Conservation (phyloP, 2,797 vertebrate species). For the Anabas testudineus region DNA sequence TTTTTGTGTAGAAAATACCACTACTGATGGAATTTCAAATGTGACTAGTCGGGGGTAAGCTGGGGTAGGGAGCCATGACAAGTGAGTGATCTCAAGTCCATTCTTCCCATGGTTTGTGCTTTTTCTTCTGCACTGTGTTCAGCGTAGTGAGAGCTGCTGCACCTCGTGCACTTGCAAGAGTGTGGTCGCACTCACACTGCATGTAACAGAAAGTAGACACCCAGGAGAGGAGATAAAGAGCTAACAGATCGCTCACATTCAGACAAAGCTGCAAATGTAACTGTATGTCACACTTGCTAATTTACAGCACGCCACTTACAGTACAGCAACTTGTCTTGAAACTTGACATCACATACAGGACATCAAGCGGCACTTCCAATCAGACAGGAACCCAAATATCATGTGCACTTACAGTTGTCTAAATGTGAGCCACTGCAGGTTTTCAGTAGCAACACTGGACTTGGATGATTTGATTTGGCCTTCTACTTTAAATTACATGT, state of each 20-base stretch:
- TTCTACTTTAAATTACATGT: no score
- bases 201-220: not conserved
- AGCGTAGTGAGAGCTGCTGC: not conserved
- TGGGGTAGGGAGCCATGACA: conserved; percentile 32
- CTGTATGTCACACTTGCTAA: not conserved
- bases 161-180: not conserved
- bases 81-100: conserved; percentile 11
- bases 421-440: no score
- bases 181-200: no score
- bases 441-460: no score
- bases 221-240: not conserved
- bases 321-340: no score
- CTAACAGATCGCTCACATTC: not conserved
- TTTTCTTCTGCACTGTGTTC: conserved; percentile 4
- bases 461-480: no score
- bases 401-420: no score
- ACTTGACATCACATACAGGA: no score
- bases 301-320: not conserved
- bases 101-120: conserved; percentile 19
- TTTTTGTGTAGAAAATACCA: conserved; percentile 55
- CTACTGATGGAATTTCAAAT: conserved; percentile 75
- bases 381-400: no score
- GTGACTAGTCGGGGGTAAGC: conserved; percentile 50
- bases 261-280: not conserved
- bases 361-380: no score